A percentile compares a stretch with the other conserved stretches of the same genome.
phyloP scores from a whole-genome alignment of 2,113 vertebrate genomes.

The Stigmatopora nigra region DNA sequence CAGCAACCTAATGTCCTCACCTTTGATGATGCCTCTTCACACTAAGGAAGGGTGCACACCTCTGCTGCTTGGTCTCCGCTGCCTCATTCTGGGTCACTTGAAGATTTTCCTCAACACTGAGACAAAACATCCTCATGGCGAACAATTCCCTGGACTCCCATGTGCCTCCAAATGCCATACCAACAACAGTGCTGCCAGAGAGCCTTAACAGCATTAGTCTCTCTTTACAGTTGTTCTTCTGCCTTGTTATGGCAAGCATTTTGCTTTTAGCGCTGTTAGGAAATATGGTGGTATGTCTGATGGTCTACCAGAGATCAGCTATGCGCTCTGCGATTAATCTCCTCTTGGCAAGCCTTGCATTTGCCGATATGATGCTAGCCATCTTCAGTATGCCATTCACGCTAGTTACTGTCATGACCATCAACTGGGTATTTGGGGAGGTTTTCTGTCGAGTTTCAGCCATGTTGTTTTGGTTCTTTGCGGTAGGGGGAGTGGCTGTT shows the following conservation, averaged over 20 bases:
- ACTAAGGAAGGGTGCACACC: constrained; percentile 71
- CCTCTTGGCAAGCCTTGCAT: constrained; percentile 91
- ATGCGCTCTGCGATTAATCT: constrained; percentile 99
- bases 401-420: constrained; percentile 83
- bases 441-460: constrained; percentile 86
- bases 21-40: constrained; percentile 40
- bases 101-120: constrained; percentile 65
- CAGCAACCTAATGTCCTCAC: constrained; percentile 16
- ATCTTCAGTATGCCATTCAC: constrained; percentile 94
- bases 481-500: constrained; percentile 87
- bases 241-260: constrained; percentile 80
- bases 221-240: constrained; percentile 88
- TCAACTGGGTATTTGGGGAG: constrained; percentile 87
- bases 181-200: constrained; percentile 55
- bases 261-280: constrained; percentile 85
- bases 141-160: constrained; percentile 54
- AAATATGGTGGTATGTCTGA: constrained; percentile 94
- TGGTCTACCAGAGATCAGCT: constrained; percentile 96
- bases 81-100: constrained; percentile 50
- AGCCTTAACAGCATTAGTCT: constrained; percentile 71
- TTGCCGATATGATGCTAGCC: constrained; percentile 93
- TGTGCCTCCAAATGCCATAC: constrained; percentile 57
- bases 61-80: constrained; percentile 65
- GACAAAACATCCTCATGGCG: constrained; percentile 48
- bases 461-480: constrained; percentile 96